These are phyloP conservation scores for Toxotes chatareus DNA, from an alignment of 2,113 vertebrate species.

Conservation along the genomic window DNA sequence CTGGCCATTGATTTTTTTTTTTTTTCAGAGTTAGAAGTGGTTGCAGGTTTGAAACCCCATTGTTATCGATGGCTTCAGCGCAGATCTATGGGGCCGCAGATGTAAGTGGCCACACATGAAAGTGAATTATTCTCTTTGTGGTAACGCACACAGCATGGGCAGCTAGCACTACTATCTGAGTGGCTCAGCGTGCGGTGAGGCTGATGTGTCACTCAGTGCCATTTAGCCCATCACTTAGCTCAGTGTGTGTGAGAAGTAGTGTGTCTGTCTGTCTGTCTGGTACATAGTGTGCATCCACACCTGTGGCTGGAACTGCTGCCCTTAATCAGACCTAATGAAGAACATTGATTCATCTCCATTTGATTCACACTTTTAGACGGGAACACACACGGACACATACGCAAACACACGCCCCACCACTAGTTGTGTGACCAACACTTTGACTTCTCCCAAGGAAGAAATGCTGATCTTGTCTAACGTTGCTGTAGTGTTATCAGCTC, in stretches of 20 bases:
- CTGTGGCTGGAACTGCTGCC: slow-evolving; percentile 65
- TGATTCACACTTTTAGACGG: slow-evolving; percentile 69
- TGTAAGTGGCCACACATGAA: slow-evolving; percentile 67
- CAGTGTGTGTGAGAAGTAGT: slow-evolving; percentile 46
- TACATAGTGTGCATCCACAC: slow-evolving; percentile 74
- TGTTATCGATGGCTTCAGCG: slow-evolving; percentile 29
- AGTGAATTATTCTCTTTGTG: slow-evolving; percentile 79
- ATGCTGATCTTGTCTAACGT: slow-evolving; percentile 12
- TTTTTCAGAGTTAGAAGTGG: not conserved
- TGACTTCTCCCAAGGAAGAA: slow-evolving; percentile 15
- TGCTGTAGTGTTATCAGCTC: not conserved
- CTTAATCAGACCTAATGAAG: slow-evolving; percentile 78
- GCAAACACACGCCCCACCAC: not conserved
- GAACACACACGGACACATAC: slow-evolving; percentile 39
- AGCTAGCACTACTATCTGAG: slow-evolving; percentile 49
- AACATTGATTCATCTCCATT: slow-evolving; percentile 81
- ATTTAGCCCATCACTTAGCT: slow-evolving; percentile 63
- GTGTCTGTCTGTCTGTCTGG: slow-evolving; percentile 61
- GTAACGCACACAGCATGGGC: slow-evolving; percentile 57
- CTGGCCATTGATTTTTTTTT: slow-evolving; percentile 8
- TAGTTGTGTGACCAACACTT: slow-evolving; percentile 11
- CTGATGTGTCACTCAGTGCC: slow-evolving; percentile 65
- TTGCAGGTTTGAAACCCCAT: slow-evolving; percentile 38
- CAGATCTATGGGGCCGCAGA: slow-evolving; percentile 30
- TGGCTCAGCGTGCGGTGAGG: slow-evolving; percentile 52